Evolutionary conservation across 2,113 vertebrate species (phyloP), one percentile per base, ranked within the genome.

Genomic region (Macrotus californicus): DNA sequence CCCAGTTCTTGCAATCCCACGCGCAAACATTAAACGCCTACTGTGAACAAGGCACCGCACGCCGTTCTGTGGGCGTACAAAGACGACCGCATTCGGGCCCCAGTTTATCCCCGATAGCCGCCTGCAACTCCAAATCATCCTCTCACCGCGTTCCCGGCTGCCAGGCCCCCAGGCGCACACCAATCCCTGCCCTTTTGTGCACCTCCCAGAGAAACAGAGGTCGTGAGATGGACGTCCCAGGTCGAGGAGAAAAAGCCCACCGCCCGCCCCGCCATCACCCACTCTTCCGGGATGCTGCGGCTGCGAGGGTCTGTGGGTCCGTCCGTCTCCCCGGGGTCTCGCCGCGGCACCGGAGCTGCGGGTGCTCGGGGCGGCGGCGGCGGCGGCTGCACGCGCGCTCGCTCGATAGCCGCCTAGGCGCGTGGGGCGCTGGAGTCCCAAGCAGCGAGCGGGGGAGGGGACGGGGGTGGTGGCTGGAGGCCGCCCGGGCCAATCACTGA

Each of bases 191-290:
- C 94, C 95, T 96, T 96, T 96, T 97, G 97, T 95, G 94, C 69
- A 56, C 95, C 82, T 83, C 80, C 1, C n/a, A 21, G 50, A 89
- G 81, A 92, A 84, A 80, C 91, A 41, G 89, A 52, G 61, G 41
- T 34, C 31, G 59, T 36, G 36, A 85, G 56, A 56, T 21, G n/a
- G 70, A 70, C 18, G 87, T 61, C 43, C 66, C 93, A 79, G 80
- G 87, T 76, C 29, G 3, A n/a, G 36, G 46, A 88, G 48, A 41
- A n/a, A 16, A 72, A 92, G 75, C 92, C 97, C 93, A 29, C 86
- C 43, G 66, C 89, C 79, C 91, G 56, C 69, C 79, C 69, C 7
- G 86, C 97, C 97, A 94, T 97, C 97, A 97, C 97, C 95, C 97
- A 97, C 97, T 96, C 95, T 84, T 97, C 94, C 46, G 24, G 82